Conservation (phyloP, 2,113 vertebrate species). For the Athene noctua region DNA sequence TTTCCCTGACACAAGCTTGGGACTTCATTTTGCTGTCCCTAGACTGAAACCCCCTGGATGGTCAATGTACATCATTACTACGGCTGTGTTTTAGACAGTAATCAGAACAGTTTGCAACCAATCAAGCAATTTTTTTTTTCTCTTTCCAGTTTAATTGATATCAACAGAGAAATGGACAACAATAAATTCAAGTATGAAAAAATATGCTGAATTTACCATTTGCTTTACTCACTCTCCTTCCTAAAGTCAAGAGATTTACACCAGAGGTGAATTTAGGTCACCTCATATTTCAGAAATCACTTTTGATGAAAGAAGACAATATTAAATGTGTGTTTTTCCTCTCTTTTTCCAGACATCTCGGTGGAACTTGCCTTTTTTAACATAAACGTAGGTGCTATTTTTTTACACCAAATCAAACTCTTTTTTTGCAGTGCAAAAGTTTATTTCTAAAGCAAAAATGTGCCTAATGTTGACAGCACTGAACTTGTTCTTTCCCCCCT, state of each 20-base stretch:
- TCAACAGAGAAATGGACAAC: neutral
- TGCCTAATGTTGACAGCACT: neutral
- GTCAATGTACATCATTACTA: neutral
- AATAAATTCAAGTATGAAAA: neutral
- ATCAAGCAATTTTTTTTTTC: neutral
- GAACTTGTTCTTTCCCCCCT: neutral
- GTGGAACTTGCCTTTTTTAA: neutral
- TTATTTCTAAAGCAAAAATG: neutral
- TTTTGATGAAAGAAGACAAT: neutral
- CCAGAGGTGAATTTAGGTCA: neutral
- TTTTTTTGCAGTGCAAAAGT: neutral
- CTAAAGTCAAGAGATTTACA: neutral
- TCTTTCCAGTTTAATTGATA: neutral
- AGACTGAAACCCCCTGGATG: neutral
- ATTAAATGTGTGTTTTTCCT: neutral
- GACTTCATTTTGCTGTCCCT: neutral
- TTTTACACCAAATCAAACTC: neutral
- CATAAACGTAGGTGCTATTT: neutral
- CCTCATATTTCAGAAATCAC: neutral
- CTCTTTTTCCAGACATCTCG: neutral
- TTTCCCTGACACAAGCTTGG: neutral
- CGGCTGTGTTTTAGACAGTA: neutral
- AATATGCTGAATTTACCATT: neutral
- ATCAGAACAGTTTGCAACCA: neutral
- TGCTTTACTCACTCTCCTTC: neutral